Conservation (phyloP, 2,113 vertebrate species). For the Myiopsitta monachus region DNA sequence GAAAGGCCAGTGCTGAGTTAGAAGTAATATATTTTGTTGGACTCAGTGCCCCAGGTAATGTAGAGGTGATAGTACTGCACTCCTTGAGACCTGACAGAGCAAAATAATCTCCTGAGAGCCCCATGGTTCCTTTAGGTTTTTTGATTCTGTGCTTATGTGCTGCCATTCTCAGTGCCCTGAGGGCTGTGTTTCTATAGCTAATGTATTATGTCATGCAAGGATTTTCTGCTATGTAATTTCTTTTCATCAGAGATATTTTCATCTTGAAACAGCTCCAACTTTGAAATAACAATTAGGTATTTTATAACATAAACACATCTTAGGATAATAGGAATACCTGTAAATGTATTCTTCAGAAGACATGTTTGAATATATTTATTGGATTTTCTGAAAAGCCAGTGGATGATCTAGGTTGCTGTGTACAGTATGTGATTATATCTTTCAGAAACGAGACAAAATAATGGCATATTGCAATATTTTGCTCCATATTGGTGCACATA, state of each 20-base stretch:
- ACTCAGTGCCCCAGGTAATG: not conserved
- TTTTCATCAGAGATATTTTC: not conserved
- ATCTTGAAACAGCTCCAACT: not conserved
- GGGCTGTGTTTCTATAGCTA: not conserved
- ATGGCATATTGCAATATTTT: not conserved
- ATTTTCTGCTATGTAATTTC: not conserved
- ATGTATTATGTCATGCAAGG: not conserved
- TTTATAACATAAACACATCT: not conserved
- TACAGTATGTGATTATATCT: not conserved
- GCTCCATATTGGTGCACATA: not conserved
- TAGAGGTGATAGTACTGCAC: not conserved
- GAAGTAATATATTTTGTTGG: not conserved
- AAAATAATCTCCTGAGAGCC: not conserved
- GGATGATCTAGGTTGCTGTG: not conserved
- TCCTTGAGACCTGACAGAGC: not conserved
- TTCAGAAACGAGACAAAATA: not conserved
- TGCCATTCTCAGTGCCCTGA: not conserved
- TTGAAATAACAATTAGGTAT: not conserved
- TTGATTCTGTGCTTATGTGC: not conserved
- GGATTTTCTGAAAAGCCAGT: not conserved
- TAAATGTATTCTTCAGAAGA: not conserved
- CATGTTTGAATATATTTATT: not conserved
- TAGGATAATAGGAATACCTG: not conserved
- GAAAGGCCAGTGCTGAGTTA: not conserved
- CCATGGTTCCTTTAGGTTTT: not conserved